These are phyloP conservation scores for Emydura subglobosa DNA, from an alignment of 2,113 vertebrate genomes.

Conservation along the genomic window DNA sequence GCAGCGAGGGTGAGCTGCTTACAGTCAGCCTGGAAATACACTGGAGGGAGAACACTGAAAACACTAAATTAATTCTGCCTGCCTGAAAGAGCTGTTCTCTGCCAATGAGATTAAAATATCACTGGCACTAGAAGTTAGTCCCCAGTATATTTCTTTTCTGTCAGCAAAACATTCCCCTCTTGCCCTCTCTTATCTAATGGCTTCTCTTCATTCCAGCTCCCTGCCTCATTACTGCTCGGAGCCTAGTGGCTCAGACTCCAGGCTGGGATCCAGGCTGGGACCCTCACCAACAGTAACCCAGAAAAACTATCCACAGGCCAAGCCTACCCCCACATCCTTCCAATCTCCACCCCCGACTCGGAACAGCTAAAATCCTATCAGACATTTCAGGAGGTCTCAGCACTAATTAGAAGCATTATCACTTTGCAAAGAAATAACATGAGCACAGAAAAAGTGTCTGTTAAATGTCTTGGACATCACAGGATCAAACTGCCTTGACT, in stretches of 20 bases:
- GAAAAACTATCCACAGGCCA: neutral
- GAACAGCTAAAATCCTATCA: neutral
- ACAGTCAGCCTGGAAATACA: neutral
- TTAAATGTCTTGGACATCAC: neutral
- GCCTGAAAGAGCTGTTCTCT: slow-evolving; percentile 19
- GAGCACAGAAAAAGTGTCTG: slow-evolving; percentile 36
- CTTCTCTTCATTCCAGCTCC: neutral
- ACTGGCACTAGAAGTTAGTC: slow-evolving; percentile 36
- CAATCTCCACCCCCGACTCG: accelerated
- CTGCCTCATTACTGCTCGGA: neutral
- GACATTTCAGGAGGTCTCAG: neutral
- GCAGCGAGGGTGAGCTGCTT: accelerated
- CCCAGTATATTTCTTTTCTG: slow-evolving; percentile 72
- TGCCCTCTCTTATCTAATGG: slow-evolving; percentile 73
- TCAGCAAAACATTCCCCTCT: slow-evolving; percentile 70
- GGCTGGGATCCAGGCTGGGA: neutral
- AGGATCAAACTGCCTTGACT: neutral
- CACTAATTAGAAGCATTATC: slow-evolving; percentile 68
- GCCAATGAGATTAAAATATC: slow-evolving; percentile 66
- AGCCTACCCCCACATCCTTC: neutral
- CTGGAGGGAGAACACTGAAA: neutral
- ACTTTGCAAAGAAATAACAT: slow-evolving; percentile 1
- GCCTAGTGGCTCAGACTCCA: neutral
- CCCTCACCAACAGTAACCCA: neutral
- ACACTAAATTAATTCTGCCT: slow-evolving; percentile 1